Base-by-base conservation (phyloP, 1,140 invertebrate genomes). In the Tetramorium alpestre region DNA sequence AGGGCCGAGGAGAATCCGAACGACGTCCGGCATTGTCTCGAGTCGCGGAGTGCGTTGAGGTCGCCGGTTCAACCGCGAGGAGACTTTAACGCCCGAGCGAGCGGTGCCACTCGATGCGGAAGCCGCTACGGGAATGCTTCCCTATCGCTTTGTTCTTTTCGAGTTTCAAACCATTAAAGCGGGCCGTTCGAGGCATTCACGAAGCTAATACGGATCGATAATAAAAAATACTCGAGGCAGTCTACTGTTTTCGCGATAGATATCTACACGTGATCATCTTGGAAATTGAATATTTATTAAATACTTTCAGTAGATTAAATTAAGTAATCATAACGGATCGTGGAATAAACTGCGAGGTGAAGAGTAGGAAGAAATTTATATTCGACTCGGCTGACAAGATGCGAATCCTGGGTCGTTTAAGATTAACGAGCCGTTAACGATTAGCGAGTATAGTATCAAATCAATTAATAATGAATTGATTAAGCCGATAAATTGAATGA, bases 61-160 rank as follows among this genome's bases (percentile, higher is more conserved):
- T 90, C 86, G 60, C 11, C 73, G 54, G 90, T 90, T 91, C 90
- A 86, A 89, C 72, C 73, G 56, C 82, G 54, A 54, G 58, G 76
- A 70, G 60, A 76, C 69, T 88, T 73, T 88, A 82, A 82, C 80
- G 84, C 65, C 64, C 54, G 85, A 58, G 64, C 33, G 16, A 54
- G 65, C 49, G 65, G 64, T 81, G 51, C 65, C 33, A 16, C 22
- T 81, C 78, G 78, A 81, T 18, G 78, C 78, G 78, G 78, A 81
- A 81, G 78, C 62, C 28, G 47, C 33, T 33, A 38, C 49, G 22
- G 18, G 49, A 70, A 56, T 70, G 44, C 18, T 58, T 70, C 51
- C 38, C 49, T 81, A 28, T 70, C 49, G 78, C 64, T 81, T 81
- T 81, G 22, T 70, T 51, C 77, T 67, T 78, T 70, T 44, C 25